Conservation (phyloP, 2,797 vertebrate species). For the Phrynocephalus guinanensis region DNA sequence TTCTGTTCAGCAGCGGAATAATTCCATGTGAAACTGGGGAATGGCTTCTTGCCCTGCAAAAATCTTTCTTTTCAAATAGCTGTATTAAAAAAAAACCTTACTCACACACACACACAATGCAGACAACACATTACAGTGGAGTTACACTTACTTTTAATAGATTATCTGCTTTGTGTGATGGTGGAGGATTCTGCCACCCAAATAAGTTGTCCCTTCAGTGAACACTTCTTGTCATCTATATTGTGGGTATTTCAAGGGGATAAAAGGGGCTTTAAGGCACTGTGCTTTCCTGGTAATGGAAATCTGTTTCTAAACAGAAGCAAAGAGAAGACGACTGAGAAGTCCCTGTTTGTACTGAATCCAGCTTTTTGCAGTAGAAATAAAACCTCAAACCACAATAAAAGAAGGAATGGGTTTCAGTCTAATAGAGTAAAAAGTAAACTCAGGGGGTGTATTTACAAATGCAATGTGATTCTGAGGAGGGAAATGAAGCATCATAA, state of each 20-base stretch:
- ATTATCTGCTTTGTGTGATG: conserved; percentile 44
- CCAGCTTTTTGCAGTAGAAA: conserved; percentile 1
- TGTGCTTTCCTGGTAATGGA: conserved; percentile 42
- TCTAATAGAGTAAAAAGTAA: neutral
- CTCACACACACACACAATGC: conserved; percentile 31
- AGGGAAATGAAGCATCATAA: neutral
- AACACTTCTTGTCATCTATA: conserved; percentile 49
- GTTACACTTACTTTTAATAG: conserved; percentile 53
- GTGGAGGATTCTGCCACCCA: conserved; percentile 28
- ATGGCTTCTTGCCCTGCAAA: conserved; percentile 31
- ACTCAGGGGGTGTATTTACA: neutral
- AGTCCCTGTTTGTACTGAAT: conserved; percentile 10
- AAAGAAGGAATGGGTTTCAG: conserved; percentile 18
- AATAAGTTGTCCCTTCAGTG: conserved; percentile 48
- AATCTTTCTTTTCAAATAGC: conserved; percentile 38
- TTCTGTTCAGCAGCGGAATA: conserved; percentile 62
- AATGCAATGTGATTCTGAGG: neutral
- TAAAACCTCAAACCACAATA: conserved; percentile 18
- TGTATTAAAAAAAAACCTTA: conserved; percentile 48
- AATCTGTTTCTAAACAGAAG: conserved; percentile 50
- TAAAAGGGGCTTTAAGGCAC: conserved; percentile 41
- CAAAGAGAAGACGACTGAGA: conserved; percentile 30
- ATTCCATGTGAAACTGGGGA: conserved; percentile 54
- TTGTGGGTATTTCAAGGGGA: conserved; percentile 52
- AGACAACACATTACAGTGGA: conserved; percentile 27